These are phyloP conservation scores for Silurus glanis DNA, from an alignment of 2,113 vertebrate species.

Conservation along the genomic window DNA sequence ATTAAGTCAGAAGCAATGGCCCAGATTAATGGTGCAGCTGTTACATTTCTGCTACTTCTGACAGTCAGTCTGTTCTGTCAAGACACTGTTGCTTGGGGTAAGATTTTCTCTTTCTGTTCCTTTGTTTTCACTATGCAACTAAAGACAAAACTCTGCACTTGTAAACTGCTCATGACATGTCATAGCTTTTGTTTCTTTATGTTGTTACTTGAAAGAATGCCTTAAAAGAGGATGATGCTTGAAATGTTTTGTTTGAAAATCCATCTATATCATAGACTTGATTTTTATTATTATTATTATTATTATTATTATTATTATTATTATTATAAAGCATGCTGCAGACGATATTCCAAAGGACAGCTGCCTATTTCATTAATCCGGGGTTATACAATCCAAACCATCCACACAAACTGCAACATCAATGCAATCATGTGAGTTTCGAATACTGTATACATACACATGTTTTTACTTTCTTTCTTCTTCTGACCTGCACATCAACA, in stretches of 20 bases:
- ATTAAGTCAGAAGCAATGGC: slow-evolving; percentile 55
- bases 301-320: background rate
- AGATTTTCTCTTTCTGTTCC: slow-evolving; percentile 23
- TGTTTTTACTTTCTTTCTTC: background rate
- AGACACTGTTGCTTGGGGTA: slow-evolving; percentile 54
- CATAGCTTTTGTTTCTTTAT: background rate
- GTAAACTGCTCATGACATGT: background rate
- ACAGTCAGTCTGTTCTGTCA: slow-evolving; percentile 45
- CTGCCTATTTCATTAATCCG: background rate
- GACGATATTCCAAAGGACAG: slow-evolving; percentile 37
- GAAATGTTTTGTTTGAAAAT: background rate
- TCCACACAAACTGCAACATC: slow-evolving; percentile 53
- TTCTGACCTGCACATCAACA: background rate
- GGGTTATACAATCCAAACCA: slow-evolving; percentile 64
- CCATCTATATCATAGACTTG: background rate
- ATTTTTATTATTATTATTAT: background rate
- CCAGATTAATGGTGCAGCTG: slow-evolving; percentile 45
- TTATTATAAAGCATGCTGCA: slow-evolving; percentile 60
- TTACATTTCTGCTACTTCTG: slow-evolving; percentile 43
- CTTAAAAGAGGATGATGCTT: background rate
- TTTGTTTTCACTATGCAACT: background rate
- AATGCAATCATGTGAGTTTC: slow-evolving; percentile 60
- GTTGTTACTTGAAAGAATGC: background rate
- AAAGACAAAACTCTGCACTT: background rate
- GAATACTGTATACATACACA: background rate